Evolutionary conservation across 2,113 vertebrate genomes (phyloP).

Genomic region (Cyprinodon brontotheroides): DNA sequence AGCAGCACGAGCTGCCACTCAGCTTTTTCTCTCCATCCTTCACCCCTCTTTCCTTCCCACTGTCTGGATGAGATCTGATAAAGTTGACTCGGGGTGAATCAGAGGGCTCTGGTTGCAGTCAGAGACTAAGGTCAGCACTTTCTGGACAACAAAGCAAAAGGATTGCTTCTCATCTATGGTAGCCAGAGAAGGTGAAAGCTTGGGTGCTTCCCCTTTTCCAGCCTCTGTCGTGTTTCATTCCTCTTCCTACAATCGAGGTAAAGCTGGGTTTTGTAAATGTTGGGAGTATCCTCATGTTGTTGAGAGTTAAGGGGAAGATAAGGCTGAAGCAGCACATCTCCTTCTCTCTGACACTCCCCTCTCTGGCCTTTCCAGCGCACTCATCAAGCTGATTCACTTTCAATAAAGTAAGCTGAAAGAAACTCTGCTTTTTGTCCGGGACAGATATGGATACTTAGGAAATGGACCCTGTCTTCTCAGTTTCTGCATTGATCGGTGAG

Average conservation of each 20-base stretch:
- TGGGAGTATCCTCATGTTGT: conserved; percentile 53
- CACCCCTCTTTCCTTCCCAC: conserved; percentile 27
- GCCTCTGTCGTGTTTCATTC: conserved; percentile 35
- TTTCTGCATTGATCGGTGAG: conserved; percentile 54
- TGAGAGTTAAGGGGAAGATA: conserved; percentile 43
- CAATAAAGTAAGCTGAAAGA: conserved; percentile 15
- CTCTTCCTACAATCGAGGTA: conserved; percentile 34
- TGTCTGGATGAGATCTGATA: conserved; percentile 55
- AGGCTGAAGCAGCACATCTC: conserved; percentile 74
- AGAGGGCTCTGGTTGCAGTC: conserved; percentile 73
- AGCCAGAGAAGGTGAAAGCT: conserved; percentile 35
- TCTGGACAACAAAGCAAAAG: conserved; percentile 34
- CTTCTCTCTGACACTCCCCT: conserved; percentile 59
- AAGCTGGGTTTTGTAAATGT: conserved; percentile 48
- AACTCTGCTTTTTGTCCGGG: conserved; percentile 12
- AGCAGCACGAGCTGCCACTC: conserved; percentile 47
- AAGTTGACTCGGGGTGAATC: conserved; percentile 43
- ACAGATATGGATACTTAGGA: conserved; percentile 37
- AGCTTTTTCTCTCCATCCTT: conserved; percentile 51
- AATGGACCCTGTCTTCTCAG: conserved; percentile 21
- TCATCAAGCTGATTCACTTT: conserved; percentile 31
- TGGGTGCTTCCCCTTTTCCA: conserved; percentile 23
- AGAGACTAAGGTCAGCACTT: conserved; percentile 73
- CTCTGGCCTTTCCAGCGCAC: conserved; percentile 46
- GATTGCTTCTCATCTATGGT: conserved; percentile 49